Evolutionary conservation across 2,797 vertebrate genomes (phyloP).

Genomic region (Smutsia temminckii): DNA sequence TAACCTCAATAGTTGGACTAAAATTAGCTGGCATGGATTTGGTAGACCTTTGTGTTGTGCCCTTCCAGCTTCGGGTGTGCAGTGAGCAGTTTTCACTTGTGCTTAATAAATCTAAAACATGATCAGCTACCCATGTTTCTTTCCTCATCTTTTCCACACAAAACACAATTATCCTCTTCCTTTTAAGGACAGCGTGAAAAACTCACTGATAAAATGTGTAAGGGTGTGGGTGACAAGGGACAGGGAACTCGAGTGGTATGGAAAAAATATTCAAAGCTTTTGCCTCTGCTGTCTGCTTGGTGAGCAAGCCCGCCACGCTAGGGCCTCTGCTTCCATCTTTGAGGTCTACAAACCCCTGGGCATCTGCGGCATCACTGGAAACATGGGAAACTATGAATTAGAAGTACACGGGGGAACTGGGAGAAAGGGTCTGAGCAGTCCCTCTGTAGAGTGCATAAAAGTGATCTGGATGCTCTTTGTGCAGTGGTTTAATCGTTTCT

Average conservation of each 20-base stretch:
- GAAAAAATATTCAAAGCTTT: background rate
- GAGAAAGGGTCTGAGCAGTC: background rate
- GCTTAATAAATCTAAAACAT: background rate
- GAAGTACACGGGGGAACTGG: background rate
- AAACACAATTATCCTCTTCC: background rate
- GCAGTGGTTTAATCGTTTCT: background rate
- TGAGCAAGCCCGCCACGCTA: accelerated
- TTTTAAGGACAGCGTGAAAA: background rate
- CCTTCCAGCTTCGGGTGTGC: background rate
- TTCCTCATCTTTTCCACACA: background rate
- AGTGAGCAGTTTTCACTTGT: background rate
- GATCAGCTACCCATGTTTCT: background rate
- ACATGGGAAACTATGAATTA: background rate
- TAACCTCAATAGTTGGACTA: background rate
- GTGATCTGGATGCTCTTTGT: background rate
- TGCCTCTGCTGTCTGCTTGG: background rate
- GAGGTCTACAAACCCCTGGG: background rate
- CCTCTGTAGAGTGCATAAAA: background rate
- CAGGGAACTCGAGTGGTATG: background rate
- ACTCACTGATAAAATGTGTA: background rate
- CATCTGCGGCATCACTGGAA: background rate
- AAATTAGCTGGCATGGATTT: background rate
- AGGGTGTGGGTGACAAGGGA: background rate
- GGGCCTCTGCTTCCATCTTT: background rate
- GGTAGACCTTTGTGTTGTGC: background rate